A percentile compares a stretch with the other conserved stretches of the same genome.
phyloP scores from a whole-genome alignment of 1,140 invertebrate genomes.

The Drosophila pseudoananassae region DNA sequence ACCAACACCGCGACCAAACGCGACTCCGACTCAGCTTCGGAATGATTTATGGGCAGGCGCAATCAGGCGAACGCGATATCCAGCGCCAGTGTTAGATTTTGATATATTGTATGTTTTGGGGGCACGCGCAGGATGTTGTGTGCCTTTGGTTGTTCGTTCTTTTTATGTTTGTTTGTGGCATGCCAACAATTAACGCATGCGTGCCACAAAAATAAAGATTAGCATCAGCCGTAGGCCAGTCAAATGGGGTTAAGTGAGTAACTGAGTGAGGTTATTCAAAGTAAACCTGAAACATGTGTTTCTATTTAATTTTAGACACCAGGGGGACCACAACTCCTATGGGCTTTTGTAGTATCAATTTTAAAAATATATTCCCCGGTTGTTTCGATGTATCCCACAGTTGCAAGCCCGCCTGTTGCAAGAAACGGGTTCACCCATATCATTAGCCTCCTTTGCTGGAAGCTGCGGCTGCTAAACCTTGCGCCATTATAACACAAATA shows the following conservation, averaged over 20 bases:
- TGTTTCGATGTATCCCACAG: not conserved
- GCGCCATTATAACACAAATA: constrained; percentile 82
- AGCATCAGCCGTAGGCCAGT: constrained; percentile 49
- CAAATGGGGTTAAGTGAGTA: constrained; percentile 51
- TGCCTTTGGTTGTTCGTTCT: constrained; percentile 10
- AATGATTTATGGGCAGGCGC: constrained; percentile 74
- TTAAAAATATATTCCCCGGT: not conserved
- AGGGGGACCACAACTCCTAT: not conserved
- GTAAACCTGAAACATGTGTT: constrained; percentile 1
- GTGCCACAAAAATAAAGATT: constrained; percentile 63
- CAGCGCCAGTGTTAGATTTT: constrained; percentile 73
- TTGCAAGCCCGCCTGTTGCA: constrained; percentile 3
- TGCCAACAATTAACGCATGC: constrained; percentile 79
- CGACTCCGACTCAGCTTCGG: constrained; percentile 49
- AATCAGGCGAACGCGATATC: constrained; percentile 77
- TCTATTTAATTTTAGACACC: not conserved
- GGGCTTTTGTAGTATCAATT: not conserved
- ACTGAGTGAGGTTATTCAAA: not conserved
- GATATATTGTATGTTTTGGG: constrained; percentile 80
- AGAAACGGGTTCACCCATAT: constrained; percentile 74
- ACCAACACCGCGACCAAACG: constrained; percentile 5
- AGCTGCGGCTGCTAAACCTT: constrained; percentile 54
- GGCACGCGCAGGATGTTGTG: constrained; percentile 76
- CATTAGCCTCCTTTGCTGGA: constrained; percentile 61
- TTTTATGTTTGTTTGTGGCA: constrained; percentile 40